These are phyloP conservation scores for Catharus ustulatus DNA, from an alignment of 2,797 vertebrate species.

Conservation along the genomic window DNA sequence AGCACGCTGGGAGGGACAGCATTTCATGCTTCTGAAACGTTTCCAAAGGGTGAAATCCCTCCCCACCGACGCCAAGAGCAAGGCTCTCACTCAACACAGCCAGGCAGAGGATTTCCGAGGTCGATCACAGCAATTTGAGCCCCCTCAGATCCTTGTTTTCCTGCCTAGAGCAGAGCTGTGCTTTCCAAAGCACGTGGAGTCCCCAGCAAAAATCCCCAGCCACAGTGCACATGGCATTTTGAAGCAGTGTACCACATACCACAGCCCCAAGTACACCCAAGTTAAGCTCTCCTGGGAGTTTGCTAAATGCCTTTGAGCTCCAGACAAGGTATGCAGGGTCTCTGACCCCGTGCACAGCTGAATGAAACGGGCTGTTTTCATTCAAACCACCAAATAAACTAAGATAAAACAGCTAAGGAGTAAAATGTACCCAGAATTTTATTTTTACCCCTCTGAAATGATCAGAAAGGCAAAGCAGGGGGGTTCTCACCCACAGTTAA, in stretches of 20 bases:
- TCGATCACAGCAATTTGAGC: neutral
- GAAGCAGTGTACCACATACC: neutral
- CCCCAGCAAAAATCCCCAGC: neutral
- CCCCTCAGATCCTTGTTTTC: slow-evolving; percentile 4
- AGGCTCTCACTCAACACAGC: neutral
- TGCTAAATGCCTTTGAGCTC: neutral
- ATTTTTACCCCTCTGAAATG: neutral
- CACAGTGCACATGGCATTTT: neutral
- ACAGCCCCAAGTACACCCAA: neutral
- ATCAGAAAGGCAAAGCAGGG: neutral
- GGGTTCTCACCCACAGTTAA: neutral
- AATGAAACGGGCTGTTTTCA: neutral
- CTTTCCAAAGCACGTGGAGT: neutral
- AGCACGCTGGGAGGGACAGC: neutral
- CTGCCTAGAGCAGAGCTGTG: neutral
- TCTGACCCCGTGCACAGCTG: neutral
- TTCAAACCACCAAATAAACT: neutral
- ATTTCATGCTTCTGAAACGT: slow-evolving; percentile 15
- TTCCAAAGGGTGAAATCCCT: slow-evolving; percentile 26
- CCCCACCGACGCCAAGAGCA: neutral
- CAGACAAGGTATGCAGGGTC: neutral
- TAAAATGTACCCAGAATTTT: fast-evolving
- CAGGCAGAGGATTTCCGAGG: slow-evolving; percentile 4
- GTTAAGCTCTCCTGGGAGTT: neutral
- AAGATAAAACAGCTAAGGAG: neutral